Conservation (phyloP, 23 tunicate genomes). For the Diplosoma virens region DNA sequence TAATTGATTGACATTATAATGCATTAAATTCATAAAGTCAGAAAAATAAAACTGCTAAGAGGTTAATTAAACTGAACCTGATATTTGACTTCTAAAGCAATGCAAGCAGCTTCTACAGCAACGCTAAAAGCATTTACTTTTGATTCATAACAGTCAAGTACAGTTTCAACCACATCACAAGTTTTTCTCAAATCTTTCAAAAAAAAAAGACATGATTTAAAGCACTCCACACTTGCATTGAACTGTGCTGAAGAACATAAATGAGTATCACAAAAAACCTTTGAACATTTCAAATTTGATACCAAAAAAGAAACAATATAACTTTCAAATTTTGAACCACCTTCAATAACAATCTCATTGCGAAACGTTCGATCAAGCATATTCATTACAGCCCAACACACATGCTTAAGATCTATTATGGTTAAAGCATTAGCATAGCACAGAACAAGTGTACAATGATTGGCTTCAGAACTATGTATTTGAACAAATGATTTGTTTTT, state of each 20-base stretch:
- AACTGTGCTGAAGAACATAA: constrained; percentile 29
- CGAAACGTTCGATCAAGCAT: constrained; percentile 6
- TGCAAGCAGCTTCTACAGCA: constrained; percentile 30
- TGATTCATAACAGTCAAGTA: constrained; percentile 30
- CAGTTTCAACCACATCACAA: background rate
- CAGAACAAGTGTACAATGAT: background rate
- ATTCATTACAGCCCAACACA: constrained; percentile 5
- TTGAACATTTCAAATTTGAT: background rate
- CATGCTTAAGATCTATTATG: constrained; percentile 25
- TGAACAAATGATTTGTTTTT: constrained; percentile 14
- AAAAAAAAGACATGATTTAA: constrained; percentile 1
- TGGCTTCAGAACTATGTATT: background rate
- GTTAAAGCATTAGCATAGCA: background rate
- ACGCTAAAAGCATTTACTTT: constrained; percentile 42
- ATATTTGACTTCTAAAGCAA: constrained; percentile 32
- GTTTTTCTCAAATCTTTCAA: background rate
- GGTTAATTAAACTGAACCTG: constrained; percentile 10
- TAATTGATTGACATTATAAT: too few relatives aligned
- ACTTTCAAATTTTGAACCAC: constrained; percentile 12
- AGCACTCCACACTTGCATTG: background rate
- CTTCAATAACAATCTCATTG: constrained; percentile 3
- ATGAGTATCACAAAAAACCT: too few relatives aligned
- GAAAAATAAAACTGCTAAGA: background rate
- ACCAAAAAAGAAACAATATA: background rate
- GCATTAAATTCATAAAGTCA: background rate